Evolutionary conservation across 1,140 invertebrate species (phyloP), one percentile per base, ranked within the genome.

Genomic region (Drosophila carrolli): DNA sequence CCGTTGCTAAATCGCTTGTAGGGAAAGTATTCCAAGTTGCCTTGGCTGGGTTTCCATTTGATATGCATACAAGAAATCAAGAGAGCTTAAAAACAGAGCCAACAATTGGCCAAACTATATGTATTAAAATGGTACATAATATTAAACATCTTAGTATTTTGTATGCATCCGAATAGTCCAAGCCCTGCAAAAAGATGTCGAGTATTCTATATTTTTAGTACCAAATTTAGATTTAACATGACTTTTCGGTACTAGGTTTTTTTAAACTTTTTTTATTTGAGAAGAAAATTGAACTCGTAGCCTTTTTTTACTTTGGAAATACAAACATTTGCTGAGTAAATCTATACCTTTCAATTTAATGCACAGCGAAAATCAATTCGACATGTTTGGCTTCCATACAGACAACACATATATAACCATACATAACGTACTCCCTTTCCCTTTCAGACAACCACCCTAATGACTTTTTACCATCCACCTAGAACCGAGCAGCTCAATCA

Each of bases 401-500:
- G 16, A 11, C 11, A 13, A 35, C 40, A 44, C 23, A 23, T 23
- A 23, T 23, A 23, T 23, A 23, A 7, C 7, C 4, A 32, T 32
- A 32, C 29, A 23, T 16, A 23, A 1, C 37, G 0, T 9, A 37
- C 35, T n/a, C 16, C 16, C 46, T 35, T 38, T 19, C 4, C n/a
- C 14, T 38, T 35, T 23, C 27, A 40, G 55, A 41, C 14, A 40
- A 57, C 65, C 40, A 27, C 37, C 41, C 68, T 48, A 50, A 72
- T 71, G 68, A 72, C 68, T 72, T 71, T 71, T 58, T n/a, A 29
- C 44, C 65, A 67, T 23, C 63, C 37, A 43, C 37, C 60, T 51
- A 27, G 13, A 47, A 29, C 27, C 47, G 55, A 79, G 74, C 62
- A 61, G 65, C 81, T 84, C 71, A 84, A 83, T 83, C 71, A 67